A percentile compares a stretch with the other conserved stretches of the same genome.
These are phyloP conservation scores for Doryteuthis pealeii DNA, from an alignment of 1,140 invertebrate species.

Conservation along the genomic window DNA sequence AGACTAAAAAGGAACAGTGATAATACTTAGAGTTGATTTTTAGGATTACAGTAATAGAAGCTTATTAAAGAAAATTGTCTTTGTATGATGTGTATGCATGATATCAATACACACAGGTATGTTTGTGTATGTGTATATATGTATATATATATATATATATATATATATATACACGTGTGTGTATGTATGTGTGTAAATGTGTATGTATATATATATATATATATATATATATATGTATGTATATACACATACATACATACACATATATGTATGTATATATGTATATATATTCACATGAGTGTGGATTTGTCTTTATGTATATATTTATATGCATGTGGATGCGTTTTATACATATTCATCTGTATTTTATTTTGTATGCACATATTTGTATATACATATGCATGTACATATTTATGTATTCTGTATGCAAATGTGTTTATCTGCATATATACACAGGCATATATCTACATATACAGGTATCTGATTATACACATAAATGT, in stretches of 20 bases:
- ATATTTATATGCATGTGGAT: conserved; percentile 14
- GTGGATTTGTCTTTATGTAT: conserved; percentile 17
- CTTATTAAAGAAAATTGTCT: no score
- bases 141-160: conserved; percentile 22
- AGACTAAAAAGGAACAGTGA: no score
- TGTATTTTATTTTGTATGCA: background rate
- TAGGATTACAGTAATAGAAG: no score
- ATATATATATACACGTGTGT: conserved; percentile 11
- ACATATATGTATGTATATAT: background rate
- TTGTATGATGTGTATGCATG: no score
- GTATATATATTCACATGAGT: background rate
- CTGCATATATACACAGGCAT: background rate
- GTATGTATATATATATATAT: background rate
- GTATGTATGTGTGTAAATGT: background rate
- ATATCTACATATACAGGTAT: background rate
- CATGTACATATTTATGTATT: background rate
- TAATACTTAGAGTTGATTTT: no score
- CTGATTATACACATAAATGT: no score
- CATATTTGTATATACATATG: background rate
- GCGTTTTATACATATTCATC: background rate
- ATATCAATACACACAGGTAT: no score
- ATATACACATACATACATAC: background rate
- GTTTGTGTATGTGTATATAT: conserved; percentile 13
- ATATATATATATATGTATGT: background rate
- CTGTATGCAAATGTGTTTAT: background rate